Base-by-base conservation (phyloP, 2,888 invertebrate species). In the Pachycephus smyrnensis region DNA sequence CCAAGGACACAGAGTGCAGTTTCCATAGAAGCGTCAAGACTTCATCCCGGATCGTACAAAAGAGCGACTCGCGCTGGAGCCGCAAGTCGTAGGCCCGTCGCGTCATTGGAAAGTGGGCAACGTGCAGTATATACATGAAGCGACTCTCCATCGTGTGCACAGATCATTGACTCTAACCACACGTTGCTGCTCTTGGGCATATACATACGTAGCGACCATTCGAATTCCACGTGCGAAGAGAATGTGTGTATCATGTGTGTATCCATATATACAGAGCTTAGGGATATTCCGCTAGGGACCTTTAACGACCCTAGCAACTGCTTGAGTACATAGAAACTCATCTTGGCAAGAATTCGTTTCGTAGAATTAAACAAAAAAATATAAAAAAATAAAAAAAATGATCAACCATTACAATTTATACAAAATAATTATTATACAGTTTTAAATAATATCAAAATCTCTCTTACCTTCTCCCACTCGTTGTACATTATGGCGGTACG, bases 381-480 rank as follows among this genome's bases (percentile, higher is more conserved):
- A 9, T 1, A 35, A 35, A 9, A 35, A 37, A n/a, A n/a, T n/a
- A n/a, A n/a, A n/a, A n/a, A n/a, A n/a, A n/a, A n/a, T n/a, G n/a
- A n/a, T n/a, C n/a, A n/a, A n/a, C n/a, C n/a, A n/a, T n/a, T n/a
- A n/a, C n/a, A n/a, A n/a, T n/a, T 23, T 9, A 23, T 55, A 0
- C 15, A 40, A 40, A 23, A 4, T 23, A 1, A n/a, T n/a, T n/a
- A n/a, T n/a, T n/a, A n/a, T n/a, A n/a, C n/a, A n/a, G n/a, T n/a
- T n/a, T n/a, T n/a, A n/a, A n/a, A n/a, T n/a, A n/a, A n/a, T n/a
- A n/a, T n/a, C n/a, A n/a, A n/a, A n/a, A n/a, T n/a, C n/a, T 75
- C 1, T 69, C 85, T 90, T 76, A 90, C 91, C 90, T 88, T 90
- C 77, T 90, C 90, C 90, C 90, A 90, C 83, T 90, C 90, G 84